Base-by-base conservation (phyloP, 1,140 invertebrate species). In the Drosophila albomicans region DNA sequence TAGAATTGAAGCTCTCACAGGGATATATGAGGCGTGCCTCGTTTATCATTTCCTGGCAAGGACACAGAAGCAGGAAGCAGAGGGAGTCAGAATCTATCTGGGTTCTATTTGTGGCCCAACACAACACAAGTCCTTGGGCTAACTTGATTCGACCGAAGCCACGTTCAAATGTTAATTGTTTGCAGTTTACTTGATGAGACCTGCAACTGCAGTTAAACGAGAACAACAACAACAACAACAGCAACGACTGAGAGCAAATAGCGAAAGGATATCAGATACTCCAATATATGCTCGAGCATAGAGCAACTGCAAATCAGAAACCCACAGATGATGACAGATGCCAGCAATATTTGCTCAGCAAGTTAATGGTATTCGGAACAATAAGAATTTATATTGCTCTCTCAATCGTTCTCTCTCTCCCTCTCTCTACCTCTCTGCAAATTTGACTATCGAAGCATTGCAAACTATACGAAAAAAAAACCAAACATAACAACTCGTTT, bases 151-250 rank as follows among this genome's bases (percentile, higher is more conserved):
- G 28, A 30, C 13, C 57, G 45, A 63, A 64, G 56, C 56, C 41
- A 71, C 69, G 82, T 87, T 87, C 70, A 79, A 86, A 82, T 75
- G 70, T 87, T 87, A 79, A 73, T 82, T 87, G 82, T 87, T 87
- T 66, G 81, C 61, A 69, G 66, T 64, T 64, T 51, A 63, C 32
- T 51, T 63, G 61, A 51, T 63, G 45, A 35, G 28, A 48, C 30
- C 58, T 32, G 58, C 45, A 35, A 49, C 15, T 15, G 38, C 41
- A 25, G 41, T 25, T 25, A 25, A 25, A 25, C 5, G 0, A 43
- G 10, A 58, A 5, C 6, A 48, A 8, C 13, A 10, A 48, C 15
- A 48, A 48, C 46, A 41, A 4, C n/a, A 20, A 5, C 8, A 57
- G 8, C 8, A 41, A 5, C 15, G 8, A 30, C 3, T 38, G 30